Conservation (phyloP, 1,140 invertebrate genomes). For the Cardiocondyla obscurior region DNA sequence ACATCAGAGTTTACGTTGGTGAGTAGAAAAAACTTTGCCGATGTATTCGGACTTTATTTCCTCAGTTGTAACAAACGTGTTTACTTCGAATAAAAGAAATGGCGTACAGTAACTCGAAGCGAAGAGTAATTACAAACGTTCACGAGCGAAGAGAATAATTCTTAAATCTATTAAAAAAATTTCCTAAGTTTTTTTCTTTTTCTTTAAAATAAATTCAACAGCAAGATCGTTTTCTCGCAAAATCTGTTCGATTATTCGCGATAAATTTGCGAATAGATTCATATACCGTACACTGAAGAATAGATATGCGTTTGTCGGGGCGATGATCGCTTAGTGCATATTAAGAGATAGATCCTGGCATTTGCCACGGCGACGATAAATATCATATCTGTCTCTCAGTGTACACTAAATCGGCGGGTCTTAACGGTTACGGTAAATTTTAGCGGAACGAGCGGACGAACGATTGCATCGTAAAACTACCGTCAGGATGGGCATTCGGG, state of each 20-base stretch:
- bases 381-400: too few species aligned
- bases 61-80: neutral
- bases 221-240: neutral
- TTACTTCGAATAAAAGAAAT: neutral
- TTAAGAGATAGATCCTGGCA: too few species aligned
- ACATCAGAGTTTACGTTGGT: constrained; percentile 91
- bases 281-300: too few species aligned
- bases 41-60: neutral
- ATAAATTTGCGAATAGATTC: neutral
- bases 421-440: constrained; percentile 49
- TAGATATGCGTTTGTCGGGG: too few species aligned
- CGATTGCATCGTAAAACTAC: constrained; percentile 89
- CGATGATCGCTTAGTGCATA: too few species aligned
- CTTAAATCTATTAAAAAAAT: neutral
- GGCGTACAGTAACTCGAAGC: neutral
- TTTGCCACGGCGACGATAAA: too few species aligned
- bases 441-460: constrained; percentile 90
- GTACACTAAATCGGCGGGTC: too few species aligned
- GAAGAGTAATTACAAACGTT: neutral
- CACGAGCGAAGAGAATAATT: neutral
- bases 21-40: constrained; percentile 76
- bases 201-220: neutral
- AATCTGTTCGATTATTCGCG: neutral
- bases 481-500: constrained; percentile 93
- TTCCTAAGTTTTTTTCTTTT: neutral